phyloP scores from a whole-genome alignment of 1,140 invertebrate species.

The Drosophila seguyi region DNA sequence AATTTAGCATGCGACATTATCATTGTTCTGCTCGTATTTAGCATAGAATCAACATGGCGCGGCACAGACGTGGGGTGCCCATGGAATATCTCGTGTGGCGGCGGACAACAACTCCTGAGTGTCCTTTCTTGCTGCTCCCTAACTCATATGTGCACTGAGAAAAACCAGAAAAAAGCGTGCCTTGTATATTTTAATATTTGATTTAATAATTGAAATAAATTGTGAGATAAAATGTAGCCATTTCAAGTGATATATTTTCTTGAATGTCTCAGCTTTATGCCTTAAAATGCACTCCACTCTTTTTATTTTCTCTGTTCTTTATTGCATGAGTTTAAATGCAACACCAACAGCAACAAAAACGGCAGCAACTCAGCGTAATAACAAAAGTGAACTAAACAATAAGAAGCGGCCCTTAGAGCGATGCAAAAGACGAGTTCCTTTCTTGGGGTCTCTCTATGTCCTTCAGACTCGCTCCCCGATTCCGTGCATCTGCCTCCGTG shows the following conservation, averaged over 20 bases:
- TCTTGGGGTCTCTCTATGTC: conserved; percentile 37
- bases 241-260: too few relatives aligned
- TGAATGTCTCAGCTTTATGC: background rate
- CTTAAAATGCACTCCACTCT: background rate
- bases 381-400: conserved; percentile 78
- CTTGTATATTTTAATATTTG: too few relatives aligned
- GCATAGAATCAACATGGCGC: conserved; percentile 64
- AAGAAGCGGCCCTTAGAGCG: conserved; percentile 51
- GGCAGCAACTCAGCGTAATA: conserved; percentile 58
- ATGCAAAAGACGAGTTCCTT: conserved; percentile 64
- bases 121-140: conserved; percentile 43
- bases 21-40: conserved; percentile 76
- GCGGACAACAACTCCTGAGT: conserved; percentile 48
- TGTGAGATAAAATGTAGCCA: too few relatives aligned
- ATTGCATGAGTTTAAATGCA: conserved; percentile 75
- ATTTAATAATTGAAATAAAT: accelerated
- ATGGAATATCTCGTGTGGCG: conserved; percentile 14
- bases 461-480: conserved; percentile 13
- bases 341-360: conserved; percentile 35
- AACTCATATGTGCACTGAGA: conserved; percentile 9
- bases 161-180: background rate
- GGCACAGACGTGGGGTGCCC: conserved; percentile 14
- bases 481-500: conserved; percentile 17
- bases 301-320: conserved; percentile 5
- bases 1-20: conserved; percentile 84